Evolutionary conservation across 2,888 invertebrate genomes (phyloP), one percentile per base, ranked within the genome.

Genomic region (Meliscaeva auricollis): DNA sequence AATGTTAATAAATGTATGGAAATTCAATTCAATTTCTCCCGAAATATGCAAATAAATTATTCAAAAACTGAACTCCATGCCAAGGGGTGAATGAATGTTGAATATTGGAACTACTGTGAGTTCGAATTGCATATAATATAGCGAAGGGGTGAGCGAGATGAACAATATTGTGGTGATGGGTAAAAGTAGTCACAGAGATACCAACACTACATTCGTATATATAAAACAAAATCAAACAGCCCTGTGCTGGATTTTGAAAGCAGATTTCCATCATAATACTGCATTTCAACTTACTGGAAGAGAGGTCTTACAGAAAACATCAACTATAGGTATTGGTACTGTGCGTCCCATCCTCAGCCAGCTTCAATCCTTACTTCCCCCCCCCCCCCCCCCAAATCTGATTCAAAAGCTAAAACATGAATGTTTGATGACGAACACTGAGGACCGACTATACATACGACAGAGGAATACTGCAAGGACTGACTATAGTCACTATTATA

Each of bases 1-100:
- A 69, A 81, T 77, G 81, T 80, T 85, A 66, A 77, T 80, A 81
- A 77, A 85, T 85, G 85, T 76, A 81, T 85, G 85, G 81, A 81
- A 85, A 85, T 85, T 69, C 85, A 76, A 85, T 85, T 85, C 85
- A 81, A 85, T 85, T 85, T 76, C 85, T 69, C 26, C 62, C 73
- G 41, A 77, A 68, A 81, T 81, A 85, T 85, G 81, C 81, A 85
- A 81, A 85, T 85, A 85, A 85, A 85, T 85, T 85, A 81, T 85
- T 85, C 85, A 85, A 77, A 76, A 81, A 76, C 46, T 48, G 62
- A 77, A 76, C 68, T 66, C 38, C 54, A 32, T 8, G 54, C 41
- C 41, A 54, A 20, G n/a, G 3, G 46, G 32, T 35, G 66, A 66
- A 66, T 20, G 7, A 15, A 4, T 2, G n/a, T 35, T 20, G 62